These are phyloP conservation scores for Lagorchestes hirsutus DNA, from an alignment of 2,797 vertebrate species.

Conservation along the genomic window DNA sequence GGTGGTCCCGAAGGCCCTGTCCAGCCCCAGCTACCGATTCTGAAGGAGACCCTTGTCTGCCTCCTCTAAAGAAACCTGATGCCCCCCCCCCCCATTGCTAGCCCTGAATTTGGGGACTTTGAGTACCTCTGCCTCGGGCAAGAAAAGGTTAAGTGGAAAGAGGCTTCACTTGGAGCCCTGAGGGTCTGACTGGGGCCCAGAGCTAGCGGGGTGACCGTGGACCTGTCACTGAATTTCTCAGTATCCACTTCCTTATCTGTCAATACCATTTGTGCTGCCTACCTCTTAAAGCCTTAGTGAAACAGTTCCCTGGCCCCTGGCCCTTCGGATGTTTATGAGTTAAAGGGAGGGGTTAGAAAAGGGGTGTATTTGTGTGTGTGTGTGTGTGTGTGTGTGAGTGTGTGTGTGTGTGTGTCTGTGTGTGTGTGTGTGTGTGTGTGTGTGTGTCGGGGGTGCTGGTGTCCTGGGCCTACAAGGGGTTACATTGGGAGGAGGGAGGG, in stretches of 20 bases:
- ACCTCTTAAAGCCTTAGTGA: background rate
- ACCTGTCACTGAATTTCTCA: background rate
- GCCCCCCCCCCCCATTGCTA: background rate
- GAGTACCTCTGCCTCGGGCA: background rate
- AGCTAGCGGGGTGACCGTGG: background rate
- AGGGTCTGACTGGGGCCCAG: background rate
- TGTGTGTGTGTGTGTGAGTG: no score
- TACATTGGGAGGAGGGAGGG: background rate
- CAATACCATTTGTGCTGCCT: background rate
- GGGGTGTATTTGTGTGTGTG: conserved; percentile 59
- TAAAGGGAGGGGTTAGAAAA: background rate
- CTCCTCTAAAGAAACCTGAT: background rate
- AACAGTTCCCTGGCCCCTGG: no score
- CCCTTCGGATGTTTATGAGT: background rate
- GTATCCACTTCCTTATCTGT: no score
- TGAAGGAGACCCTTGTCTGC: background rate
- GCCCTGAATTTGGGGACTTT: background rate
- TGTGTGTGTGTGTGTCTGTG: no score
- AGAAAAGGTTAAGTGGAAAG: background rate
- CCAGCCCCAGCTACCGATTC: no score
- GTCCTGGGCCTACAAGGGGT: background rate
- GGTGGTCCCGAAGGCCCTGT: background rate
- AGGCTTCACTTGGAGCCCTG: no score
- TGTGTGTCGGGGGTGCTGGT: conserved; percentile 51
- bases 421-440: no score